Evolutionary conservation across 2,888 invertebrate genomes (phyloP).

Genomic region (Morinoia aosen): DNA sequence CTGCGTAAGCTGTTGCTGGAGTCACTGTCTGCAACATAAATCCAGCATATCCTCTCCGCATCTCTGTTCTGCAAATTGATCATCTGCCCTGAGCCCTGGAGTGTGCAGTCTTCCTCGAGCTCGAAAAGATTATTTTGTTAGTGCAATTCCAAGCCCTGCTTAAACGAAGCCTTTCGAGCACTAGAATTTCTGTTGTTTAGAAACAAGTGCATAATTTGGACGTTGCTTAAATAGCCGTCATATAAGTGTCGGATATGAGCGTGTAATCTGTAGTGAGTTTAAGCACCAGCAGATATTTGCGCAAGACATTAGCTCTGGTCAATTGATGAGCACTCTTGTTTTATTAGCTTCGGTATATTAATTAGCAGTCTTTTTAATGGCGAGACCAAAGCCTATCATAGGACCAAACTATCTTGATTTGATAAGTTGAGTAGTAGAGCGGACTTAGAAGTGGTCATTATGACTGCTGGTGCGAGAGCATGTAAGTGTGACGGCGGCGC

Average conservation of each 20-base stretch:
- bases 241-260: not conserved
- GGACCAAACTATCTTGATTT: not conserved
- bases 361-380: not conserved
- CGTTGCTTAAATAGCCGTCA: not conserved
- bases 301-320: not conserved
- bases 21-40: slow-evolving; percentile 10
- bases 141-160: not conserved
- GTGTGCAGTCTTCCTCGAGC: not conserved
- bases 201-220: not conserved
- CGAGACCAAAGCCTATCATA: not conserved
- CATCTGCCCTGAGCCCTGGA: not conserved
- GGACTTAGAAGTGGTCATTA: not conserved
- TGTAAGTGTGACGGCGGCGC: not conserved
- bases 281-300: not conserved
- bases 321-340: not conserved
- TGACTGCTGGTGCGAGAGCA: not conserved
- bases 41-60: not conserved
- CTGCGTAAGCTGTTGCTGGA: not conserved
- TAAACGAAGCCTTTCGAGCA: not conserved
- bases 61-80: slow-evolving; percentile 3
- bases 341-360: no score
- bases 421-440: not conserved
- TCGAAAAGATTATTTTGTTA: not conserved
- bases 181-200: not conserved
- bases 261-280: not conserved